phyloP scores from a whole-genome alignment of 2,113 vertebrate genomes.

The Alethe castanea region DNA sequence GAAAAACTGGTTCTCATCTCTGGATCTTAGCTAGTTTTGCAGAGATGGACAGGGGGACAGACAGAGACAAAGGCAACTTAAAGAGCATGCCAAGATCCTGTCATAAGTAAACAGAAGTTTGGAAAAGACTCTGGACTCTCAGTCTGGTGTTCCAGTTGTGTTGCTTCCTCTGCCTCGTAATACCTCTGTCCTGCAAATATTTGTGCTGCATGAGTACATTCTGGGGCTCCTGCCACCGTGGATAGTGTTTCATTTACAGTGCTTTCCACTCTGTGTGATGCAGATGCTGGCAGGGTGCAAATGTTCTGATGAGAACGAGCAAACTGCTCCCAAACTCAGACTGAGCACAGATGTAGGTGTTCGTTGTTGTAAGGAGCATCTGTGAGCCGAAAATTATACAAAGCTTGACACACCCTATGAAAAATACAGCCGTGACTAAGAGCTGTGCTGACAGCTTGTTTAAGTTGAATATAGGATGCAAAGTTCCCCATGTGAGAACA shows the following conservation, averaged over 20 bases:
- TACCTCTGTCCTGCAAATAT: not conserved
- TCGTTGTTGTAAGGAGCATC: not conserved
- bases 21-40: conserved; percentile 1
- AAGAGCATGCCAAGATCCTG: not conserved
- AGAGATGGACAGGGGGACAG: not conserved
- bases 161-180: not conserved
- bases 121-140: not conserved
- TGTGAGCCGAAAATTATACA: not conserved
- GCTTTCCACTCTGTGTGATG: not conserved
- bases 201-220: not conserved
- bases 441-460: conserved; percentile 34
- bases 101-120: not conserved
- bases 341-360: not conserved
- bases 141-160: not conserved
- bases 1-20: not conserved
- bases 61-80: not conserved
- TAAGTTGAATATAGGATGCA: conserved; percentile 16
- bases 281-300: not conserved
- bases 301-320: not conserved
- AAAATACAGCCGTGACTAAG: not conserved
- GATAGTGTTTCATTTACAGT: not conserved
- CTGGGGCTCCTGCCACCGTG: not conserved
- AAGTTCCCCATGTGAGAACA: conserved; percentile 39
- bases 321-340: not conserved
- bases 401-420: not conserved